Evolutionary conservation across 1,140 invertebrate species (phyloP), one percentile per base, ranked within the genome.

Genomic region (Planococcus citri): DNA sequence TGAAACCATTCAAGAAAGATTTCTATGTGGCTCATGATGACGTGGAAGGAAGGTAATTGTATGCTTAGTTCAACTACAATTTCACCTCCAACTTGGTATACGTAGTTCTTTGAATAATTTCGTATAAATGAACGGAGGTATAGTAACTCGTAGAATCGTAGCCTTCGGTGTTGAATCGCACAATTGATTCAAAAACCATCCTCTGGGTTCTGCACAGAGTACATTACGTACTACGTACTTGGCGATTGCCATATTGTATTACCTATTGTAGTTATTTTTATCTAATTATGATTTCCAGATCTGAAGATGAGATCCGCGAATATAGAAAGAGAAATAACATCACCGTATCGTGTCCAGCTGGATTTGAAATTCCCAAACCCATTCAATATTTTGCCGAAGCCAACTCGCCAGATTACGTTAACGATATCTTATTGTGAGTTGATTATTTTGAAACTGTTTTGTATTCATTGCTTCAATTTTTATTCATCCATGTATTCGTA

Each of bases 1-100:
- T 97, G 21, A 83, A 86, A 70, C 90, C 91, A 17, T 95, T 98
- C 80, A 91, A 95, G 76, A 97, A 97, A 80, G 88, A 96, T 78
- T 97, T 98, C 74, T 98, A 97, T 77, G 83, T 88, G 67, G 91
- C 94, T 74, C 88, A 92, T 76, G 83, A 69, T 12, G 68, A 27
- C 38, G 70, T 73, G 37, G 60, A 68, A 33, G 57, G 68, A 33
- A 69, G 89, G 73, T 83, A 41, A 51, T 64, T 21, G 22, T n/a
- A n/a, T 4, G 9, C 10, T 64, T 64, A 27, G 21, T n/a, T n/a
- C n/a, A 17, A 64, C 22, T 64, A n/a, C n/a, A n/a, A n/a, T n/a
- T n/a, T 17, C 10, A 25, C 60, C 60, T 64, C 60, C 60, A 25
- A 64, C 60, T 64, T 64, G 60, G 60, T 64, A 64, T 64, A 64